Evolutionary conservation across 2,113 vertebrate genomes (phyloP), one percentile per base, ranked within the genome.

Genomic region (Chloropsis cyanopogon): DNA sequence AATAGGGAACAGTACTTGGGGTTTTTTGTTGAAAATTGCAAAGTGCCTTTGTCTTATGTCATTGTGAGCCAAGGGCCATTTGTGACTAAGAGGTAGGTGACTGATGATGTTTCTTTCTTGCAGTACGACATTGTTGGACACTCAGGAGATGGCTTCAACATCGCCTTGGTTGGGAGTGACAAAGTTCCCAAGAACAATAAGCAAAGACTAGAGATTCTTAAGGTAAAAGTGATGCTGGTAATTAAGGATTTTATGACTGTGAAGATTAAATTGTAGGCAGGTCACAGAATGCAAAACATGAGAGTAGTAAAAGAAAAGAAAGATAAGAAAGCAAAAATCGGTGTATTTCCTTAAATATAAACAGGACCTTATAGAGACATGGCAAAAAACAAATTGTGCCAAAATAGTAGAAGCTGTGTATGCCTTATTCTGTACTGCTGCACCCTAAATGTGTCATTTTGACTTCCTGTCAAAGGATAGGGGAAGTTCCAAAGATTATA

Each of bases 111-210:
- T 86, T 97, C 77, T 98, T 81, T 70, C 68, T 78, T 91, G 8
- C 93, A 99, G 99, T 99, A 99, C 4, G 99, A 99, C 95, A 97
- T 99, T 26, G 90, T 97, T 61, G 99, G 99, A 37, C 99, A 99
- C 96, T 99, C 99, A 2, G 99, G 99, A 66, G 99, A 99, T 39
- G 98, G 98, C 69, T 99, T 97, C 85, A 95, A 99, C 96, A 99
- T 99, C 9, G 76, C 97, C 61, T 97, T 99, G 65, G 98, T 99
- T 95, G 97, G 78, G 59, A 94, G 95, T 49, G 97, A 99, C 95
- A 98, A 98, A 95, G 92, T 98, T 53, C 99, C 99, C 64, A 99
- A 98, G 97, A 98, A 99, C 83, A 98, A 99, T 97, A 99, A 99
- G 63, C 97, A 99, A 95, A 98, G 99, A 97, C 98, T 99, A 78